Conservation (phyloP, 2,888 invertebrate genomes). For the Ariolimax columbianus region DNA sequence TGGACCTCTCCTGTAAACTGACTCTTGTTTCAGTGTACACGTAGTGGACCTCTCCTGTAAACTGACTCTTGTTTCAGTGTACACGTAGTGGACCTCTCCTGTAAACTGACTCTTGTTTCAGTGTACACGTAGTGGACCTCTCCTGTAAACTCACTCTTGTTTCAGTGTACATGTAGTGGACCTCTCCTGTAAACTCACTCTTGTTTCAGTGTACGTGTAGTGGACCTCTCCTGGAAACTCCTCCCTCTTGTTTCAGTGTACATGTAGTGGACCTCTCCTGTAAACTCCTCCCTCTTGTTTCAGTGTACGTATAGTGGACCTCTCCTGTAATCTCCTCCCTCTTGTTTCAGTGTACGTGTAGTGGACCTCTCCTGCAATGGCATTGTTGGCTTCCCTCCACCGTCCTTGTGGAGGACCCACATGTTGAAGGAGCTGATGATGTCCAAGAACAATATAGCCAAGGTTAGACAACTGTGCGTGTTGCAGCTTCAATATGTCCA, state of each 20-base stretch:
- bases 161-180: too few species aligned
- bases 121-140: too few species aligned
- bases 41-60: too few species aligned
- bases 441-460: conserved; percentile 67
- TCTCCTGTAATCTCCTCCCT: neutral
- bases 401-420: conserved; percentile 68
- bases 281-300: neutral
- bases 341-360: conserved; percentile 62
- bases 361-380: conserved; percentile 72
- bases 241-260: neutral
- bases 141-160: too few species aligned
- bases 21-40: too few species aligned
- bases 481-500: neutral
- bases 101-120: too few species aligned
- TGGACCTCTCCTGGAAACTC: conserved; percentile 72
- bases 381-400: conserved; percentile 66
- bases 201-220: conserved; percentile 63
- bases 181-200: too few species aligned
- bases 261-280: too few species aligned
- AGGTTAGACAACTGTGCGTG: conserved; percentile 54
- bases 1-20: too few species aligned
- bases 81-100: too few species aligned
- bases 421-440: conserved; percentile 70
- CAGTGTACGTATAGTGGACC: too few species aligned
- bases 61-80: too few species aligned